Percentiles rank a stretch among this genome's conserved stretches.
These are phyloP conservation scores for Drosophila recens DNA, from an alignment of 2,888 invertebrate genomes.

Conservation along the genomic window DNA sequence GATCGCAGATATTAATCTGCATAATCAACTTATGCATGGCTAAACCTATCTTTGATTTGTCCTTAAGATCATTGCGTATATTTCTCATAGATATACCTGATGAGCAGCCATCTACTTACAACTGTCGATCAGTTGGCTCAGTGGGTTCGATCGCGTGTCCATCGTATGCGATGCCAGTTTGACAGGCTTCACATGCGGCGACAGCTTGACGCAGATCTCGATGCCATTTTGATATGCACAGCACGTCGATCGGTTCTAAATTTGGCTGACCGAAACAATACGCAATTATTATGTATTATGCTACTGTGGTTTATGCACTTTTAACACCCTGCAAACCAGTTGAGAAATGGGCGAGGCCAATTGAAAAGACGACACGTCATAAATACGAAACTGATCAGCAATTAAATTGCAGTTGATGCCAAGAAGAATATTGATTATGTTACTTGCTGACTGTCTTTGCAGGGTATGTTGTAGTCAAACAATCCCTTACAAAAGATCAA, in stretches of 20 bases:
- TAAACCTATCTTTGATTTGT: background rate
- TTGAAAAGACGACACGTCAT: background rate
- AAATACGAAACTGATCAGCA: constrained; percentile 10
- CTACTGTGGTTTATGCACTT: constrained; percentile 48
- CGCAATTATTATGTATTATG: constrained; percentile 70
- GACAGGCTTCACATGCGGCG: constrained; percentile 49
- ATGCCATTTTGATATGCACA: constrained; percentile 49
- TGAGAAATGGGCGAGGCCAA: background rate
- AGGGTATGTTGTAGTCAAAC: constrained; percentile 49
- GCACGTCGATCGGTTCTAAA: constrained; percentile 69
- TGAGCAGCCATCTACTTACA: constrained; percentile 10
- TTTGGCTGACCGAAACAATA: constrained; percentile 69
- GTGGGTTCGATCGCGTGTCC: constrained; percentile 47
- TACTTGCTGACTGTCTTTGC: background rate
- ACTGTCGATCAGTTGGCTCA: constrained; percentile 44
- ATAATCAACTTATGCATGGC: background rate
- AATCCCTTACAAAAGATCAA: constrained; percentile 13
- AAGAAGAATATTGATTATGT: constrained; percentile 2
- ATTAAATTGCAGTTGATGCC: constrained; percentile 9
- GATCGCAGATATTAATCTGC: background rate
- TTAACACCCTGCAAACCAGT: constrained; percentile 41
- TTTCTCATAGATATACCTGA: constrained; percentile 6
- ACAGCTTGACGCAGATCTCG: constrained; percentile 49
- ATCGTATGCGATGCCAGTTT: constrained; percentile 45
- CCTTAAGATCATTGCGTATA: constrained; percentile 37